These are phyloP conservation scores for Stenolophus ochropezus DNA, from an alignment of 2,888 invertebrate species.

Conservation along the genomic window DNA sequence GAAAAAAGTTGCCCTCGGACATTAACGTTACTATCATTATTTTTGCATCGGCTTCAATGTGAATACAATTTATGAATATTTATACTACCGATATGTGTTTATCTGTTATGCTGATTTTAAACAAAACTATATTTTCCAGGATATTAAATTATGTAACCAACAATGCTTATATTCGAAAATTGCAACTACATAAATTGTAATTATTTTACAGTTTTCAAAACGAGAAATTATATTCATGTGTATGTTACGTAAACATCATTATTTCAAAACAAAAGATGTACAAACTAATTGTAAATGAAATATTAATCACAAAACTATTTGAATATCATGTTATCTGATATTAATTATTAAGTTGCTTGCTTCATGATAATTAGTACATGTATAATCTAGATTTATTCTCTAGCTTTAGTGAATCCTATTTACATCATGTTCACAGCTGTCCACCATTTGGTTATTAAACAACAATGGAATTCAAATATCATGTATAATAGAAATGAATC, in stretches of 20 bases:
- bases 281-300: not conserved
- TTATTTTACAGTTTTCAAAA: conserved; percentile 1
- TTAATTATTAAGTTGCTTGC: conserved; percentile 8
- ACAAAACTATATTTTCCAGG: conserved; percentile 9
- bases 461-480: not conserved
- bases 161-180: no score
- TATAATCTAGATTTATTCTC: no score
- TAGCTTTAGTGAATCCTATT: not conserved
- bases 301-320: not conserved
- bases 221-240: not conserved
- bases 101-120: not conserved
- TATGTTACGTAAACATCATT: not conserved
- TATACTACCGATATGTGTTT: no score
- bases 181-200: not conserved
- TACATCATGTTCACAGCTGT: not conserved
- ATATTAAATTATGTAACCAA: not conserved
- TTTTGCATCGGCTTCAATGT: no score
- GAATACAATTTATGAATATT: no score
- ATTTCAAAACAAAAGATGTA: conserved; percentile 1
- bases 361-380: not conserved
- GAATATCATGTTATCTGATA: not conserved
- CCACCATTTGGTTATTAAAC: not conserved
- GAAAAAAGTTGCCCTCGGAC: no score
- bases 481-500: not conserved
- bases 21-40: no score